A percentile compares a stretch with the other conserved stretches of the same genome.
Conservation (phyloP, 37 sponge, comb jelly and placozoan species). For the Tethya wilhelma region DNA sequence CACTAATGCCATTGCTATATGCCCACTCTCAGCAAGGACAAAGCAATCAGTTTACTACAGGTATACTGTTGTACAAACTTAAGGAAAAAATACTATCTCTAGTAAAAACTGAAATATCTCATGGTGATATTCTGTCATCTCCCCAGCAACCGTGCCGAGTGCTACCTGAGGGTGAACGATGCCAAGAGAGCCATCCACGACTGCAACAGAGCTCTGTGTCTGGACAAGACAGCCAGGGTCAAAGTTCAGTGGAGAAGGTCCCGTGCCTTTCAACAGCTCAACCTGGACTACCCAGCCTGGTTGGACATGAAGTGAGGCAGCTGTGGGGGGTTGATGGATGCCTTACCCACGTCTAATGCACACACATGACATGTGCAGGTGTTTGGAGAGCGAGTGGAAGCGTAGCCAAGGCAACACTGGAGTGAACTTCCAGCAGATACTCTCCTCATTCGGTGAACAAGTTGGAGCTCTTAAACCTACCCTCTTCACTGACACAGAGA, state of each 20-base stretch:
- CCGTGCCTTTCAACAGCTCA: conserved; percentile 27
- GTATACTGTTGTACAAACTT: neutral
- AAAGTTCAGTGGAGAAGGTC: conserved; percentile 56
- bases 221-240: conserved; percentile 18
- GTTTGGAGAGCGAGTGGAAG: conserved; percentile 37
- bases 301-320: conserved; percentile 51
- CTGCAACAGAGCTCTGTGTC: conserved; percentile 49
- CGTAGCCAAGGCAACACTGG: neutral
- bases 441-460: neutral
- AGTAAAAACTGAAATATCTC: too few relatives aligned
- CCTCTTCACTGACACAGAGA: neutral
- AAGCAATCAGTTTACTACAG: conserved; percentile 40
- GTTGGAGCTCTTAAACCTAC: neutral
- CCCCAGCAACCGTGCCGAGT: conserved; percentile 61
- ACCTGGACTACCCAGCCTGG: conserved; percentile 43
- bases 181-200: conserved; percentile 39
- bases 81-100: too few relatives aligned
- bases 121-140: too few relatives aligned
- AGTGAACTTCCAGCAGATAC: conserved; percentile 20
- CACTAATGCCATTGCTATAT: conserved; percentile 49
- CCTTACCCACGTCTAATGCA: too few relatives aligned
- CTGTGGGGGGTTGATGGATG: neutral
- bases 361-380: too few relatives aligned
- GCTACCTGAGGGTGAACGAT: conserved; percentile 20
- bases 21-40: conserved; percentile 42